Percentiles rank a stretch among this genome's conserved stretches.
phyloP scores from a whole-genome alignment of 2,113 vertebrate species.

The Neofelis nebulosa region DNA sequence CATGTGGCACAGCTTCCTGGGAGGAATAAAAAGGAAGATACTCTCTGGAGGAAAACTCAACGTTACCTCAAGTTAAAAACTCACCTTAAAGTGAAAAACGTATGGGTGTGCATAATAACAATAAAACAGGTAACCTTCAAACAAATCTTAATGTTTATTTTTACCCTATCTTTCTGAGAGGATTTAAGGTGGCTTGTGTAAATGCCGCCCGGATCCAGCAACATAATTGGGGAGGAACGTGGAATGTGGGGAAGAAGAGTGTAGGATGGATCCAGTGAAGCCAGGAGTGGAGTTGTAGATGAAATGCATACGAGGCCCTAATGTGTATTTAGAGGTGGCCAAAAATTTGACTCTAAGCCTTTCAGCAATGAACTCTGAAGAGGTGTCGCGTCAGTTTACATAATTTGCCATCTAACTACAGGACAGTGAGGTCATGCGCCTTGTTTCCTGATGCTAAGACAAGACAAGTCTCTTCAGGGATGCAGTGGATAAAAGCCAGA shows the following conservation, averaged over 20 bases:
- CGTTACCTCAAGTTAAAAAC: neutral
- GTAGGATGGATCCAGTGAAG: neutral
- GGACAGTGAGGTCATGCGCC: neutral
- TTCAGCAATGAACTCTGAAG: neutral
- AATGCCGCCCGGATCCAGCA: neutral
- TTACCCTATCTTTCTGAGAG: neutral
- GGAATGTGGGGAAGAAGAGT: neutral
- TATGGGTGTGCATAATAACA: neutral
- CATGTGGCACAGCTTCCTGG: neutral
- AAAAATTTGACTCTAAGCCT: neutral
- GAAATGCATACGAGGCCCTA: neutral
- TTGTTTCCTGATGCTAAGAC: neutral
- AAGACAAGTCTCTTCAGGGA: neutral
- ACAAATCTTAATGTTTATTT: neutral
- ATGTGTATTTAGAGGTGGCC: neutral
- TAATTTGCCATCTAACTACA: neutral
- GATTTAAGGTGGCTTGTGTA: neutral
- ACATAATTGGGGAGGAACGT: neutral
- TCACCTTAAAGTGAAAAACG: neutral
- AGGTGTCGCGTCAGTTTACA: neutral
- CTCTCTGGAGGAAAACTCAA: neutral
- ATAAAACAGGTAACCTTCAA: slow-evolving; percentile 7
- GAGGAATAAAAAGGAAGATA: neutral
- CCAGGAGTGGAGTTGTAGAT: neutral
- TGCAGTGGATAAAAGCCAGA: neutral